These are phyloP conservation scores for Drosophila lutescens DNA, from an alignment of 2,888 invertebrate genomes.

Conservation along the genomic window DNA sequence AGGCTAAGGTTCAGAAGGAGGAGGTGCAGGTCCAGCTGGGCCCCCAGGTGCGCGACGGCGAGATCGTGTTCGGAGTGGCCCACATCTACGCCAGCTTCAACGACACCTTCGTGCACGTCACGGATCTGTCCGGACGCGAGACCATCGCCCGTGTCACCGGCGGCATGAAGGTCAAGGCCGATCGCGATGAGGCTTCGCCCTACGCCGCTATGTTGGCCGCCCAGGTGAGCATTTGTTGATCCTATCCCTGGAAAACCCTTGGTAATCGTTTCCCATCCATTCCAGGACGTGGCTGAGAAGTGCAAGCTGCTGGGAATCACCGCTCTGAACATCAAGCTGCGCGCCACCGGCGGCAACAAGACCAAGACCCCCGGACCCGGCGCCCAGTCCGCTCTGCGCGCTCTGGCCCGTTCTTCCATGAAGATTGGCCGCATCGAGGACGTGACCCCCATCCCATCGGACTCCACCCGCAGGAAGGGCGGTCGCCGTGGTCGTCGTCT, in stretches of 20 bases:
- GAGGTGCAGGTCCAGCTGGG: slow-evolving; percentile 98
- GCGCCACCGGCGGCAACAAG: slow-evolving; percentile 99
- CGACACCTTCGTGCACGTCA: slow-evolving; percentile 99
- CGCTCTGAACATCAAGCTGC: slow-evolving; percentile 98
- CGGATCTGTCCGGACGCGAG: slow-evolving; percentile 98
- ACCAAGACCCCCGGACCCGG: slow-evolving; percentile 99
- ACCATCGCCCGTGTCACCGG: slow-evolving; percentile 97
- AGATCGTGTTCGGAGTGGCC: slow-evolving; percentile 99
- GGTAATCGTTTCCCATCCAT: background rate
- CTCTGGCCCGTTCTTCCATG: slow-evolving; percentile 99
- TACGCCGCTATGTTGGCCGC: slow-evolving; percentile 99
- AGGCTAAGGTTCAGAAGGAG: slow-evolving; percentile 98
- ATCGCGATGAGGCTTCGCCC: slow-evolving; percentile 99
- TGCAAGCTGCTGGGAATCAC: slow-evolving; percentile 99
- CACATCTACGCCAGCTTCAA: slow-evolving; percentile 99
- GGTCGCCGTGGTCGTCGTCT: slow-evolving; percentile 99
- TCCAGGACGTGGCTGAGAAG: slow-evolving; percentile 98
- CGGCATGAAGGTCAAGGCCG: slow-evolving; percentile 99
- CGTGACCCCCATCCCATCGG: slow-evolving; percentile 99
- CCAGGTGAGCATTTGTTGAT: slow-evolving; percentile 87
- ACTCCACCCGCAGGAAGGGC: slow-evolving; percentile 99
- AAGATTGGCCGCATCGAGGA: slow-evolving; percentile 99
- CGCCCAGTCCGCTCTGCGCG: slow-evolving; percentile 98
- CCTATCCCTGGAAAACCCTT: background rate
- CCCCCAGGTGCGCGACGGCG: slow-evolving; percentile 98